These are phyloP conservation scores for Tetanocera ferruginea DNA, from an alignment of 2,888 invertebrate genomes.

Conservation along the genomic window DNA sequence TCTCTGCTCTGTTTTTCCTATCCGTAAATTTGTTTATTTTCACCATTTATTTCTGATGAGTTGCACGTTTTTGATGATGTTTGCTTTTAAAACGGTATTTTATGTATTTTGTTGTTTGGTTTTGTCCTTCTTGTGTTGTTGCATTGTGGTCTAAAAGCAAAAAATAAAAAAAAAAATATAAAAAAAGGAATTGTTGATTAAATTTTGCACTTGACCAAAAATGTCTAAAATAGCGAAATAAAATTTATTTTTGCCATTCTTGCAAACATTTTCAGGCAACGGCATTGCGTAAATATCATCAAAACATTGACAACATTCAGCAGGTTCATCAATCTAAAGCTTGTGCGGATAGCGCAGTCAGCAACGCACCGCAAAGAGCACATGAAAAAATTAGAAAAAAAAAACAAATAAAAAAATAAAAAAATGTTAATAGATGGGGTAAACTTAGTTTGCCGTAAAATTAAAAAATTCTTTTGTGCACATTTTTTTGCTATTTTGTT, in stretches of 20 bases:
- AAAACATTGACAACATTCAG: too few relatives aligned
- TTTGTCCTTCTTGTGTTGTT: background rate
- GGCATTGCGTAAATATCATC: background rate
- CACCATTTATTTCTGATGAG: constrained; percentile 34
- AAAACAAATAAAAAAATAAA: background rate
- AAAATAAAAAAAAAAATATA: background rate
- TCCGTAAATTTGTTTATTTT: constrained; percentile 15
- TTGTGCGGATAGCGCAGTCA: background rate
- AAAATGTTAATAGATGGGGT: constrained; percentile 35
- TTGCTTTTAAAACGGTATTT: constrained; percentile 8
- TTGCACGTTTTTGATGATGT: constrained; percentile 41
- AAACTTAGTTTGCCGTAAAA: constrained; percentile 68
- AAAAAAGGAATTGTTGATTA: constrained; percentile 13
- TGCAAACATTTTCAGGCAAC: background rate
- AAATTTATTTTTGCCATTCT: background rate
- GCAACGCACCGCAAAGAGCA: background rate
- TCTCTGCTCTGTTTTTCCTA: background rate
- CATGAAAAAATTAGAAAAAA: background rate
- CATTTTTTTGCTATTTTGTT: background rate
- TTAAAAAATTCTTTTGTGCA: constrained; percentile 66
- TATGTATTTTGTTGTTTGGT: background rate
- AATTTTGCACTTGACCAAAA: constrained; percentile 8
- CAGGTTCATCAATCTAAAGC: constrained; percentile 20
- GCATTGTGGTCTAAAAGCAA: background rate
- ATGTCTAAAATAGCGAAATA: background rate